A percentile compares a stretch with the other conserved stretches of the same genome.
phyloP scores from a whole-genome alignment of 2,888 invertebrate species.

The Tanytarsus gracilentus region DNA sequence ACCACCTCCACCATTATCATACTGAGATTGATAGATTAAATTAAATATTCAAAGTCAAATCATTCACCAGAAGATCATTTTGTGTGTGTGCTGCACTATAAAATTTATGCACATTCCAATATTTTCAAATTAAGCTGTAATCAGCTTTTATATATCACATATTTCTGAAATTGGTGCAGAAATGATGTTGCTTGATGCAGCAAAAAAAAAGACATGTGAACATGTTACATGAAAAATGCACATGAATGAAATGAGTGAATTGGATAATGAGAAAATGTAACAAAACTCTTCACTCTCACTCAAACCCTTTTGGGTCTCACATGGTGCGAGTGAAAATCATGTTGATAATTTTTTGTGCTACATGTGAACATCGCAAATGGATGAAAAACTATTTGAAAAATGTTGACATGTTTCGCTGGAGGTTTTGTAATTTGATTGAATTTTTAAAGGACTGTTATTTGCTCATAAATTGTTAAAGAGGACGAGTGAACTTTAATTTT shows the following conservation, averaged over 20 bases:
- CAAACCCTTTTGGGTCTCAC: no score
- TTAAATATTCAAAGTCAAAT: constrained; percentile 12
- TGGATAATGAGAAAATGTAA: no score
- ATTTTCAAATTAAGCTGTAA: background rate
- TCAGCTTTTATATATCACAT: background rate
- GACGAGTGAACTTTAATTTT: background rate
- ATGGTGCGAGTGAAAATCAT: no score
- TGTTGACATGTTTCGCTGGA: constrained; percentile 6
- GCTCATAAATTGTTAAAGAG: background rate
- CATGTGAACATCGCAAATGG: background rate
- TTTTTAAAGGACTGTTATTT: background rate
- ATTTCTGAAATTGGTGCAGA: no score
- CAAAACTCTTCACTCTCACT: no score
- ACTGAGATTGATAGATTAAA: background rate
- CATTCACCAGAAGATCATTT: constrained; percentile 23
- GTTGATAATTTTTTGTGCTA: no score
- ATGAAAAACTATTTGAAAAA: background rate
- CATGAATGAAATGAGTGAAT: no score
- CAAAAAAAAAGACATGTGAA: no score
- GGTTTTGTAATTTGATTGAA: constrained; percentile 15
- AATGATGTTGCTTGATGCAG: no score
- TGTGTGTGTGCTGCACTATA: background rate
- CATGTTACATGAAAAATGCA: no score
- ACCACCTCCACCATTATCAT: background rate
- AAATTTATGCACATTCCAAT: constrained; percentile 4